Conservation (phyloP, 2,113 vertebrate species). For the Cyphomyrus discorhynchus region DNA sequence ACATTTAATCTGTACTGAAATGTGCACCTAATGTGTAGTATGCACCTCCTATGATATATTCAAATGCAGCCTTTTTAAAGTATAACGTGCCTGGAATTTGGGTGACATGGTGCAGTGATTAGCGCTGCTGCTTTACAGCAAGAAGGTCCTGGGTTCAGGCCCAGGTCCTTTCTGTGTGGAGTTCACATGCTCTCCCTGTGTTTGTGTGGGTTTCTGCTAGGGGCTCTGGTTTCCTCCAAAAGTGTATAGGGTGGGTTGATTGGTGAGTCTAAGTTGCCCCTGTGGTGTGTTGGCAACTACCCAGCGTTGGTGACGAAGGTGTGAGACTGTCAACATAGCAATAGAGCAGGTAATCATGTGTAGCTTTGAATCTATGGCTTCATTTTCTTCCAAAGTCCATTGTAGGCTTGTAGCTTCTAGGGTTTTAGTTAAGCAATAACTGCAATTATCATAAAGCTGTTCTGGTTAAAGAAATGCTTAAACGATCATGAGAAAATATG, state of each 20-base stretch:
- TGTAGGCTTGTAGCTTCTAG: neutral
- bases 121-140: no score
- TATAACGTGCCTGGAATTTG: neutral
- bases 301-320: neutral
- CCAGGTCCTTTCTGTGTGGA: no score
- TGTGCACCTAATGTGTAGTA: neutral
- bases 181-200: no score
- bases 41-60: neutral
- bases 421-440: conserved; percentile 8
- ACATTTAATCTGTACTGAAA: neutral
- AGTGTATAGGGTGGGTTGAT: no score
- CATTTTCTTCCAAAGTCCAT: conserved; percentile 1
- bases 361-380: neutral
- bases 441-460: neutral
- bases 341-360: neutral
- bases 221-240: no score
- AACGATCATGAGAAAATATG: neutral
- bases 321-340: neutral
- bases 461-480: neutral
- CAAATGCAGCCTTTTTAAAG: neutral
- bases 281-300: no score
- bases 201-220: no score
- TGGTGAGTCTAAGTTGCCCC: no score
- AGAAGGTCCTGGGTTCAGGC: no score
- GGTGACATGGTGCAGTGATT: no score